These are phyloP conservation scores for Junco hyemalis DNA, from an alignment of 2,113 vertebrate genomes.

Conservation along the genomic window DNA sequence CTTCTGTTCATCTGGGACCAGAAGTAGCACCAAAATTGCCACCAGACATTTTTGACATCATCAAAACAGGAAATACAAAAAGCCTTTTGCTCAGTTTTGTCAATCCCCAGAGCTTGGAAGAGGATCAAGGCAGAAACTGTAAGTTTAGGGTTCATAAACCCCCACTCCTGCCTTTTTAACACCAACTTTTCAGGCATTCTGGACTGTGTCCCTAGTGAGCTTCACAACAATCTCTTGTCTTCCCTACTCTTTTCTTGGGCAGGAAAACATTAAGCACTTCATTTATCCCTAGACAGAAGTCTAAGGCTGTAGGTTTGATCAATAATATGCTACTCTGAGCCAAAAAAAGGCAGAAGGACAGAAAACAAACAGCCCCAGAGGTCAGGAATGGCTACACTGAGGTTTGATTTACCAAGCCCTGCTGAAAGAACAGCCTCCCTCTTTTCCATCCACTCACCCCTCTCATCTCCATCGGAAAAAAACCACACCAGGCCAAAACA, in stretches of 20 bases:
- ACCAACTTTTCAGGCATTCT: neutral
- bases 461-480: constrained; percentile 38
- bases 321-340: neutral
- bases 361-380: constrained; percentile 3
- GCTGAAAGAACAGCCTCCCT: neutral
- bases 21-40: neutral
- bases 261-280: neutral
- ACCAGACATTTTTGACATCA: neutral
- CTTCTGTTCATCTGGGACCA: neutral
- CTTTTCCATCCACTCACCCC: neutral
- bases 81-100: neutral
- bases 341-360: neutral
- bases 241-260: neutral
- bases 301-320: neutral
- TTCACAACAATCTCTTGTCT: neutral
- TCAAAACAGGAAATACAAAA: neutral
- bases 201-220: neutral
- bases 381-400: neutral
- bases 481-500: constrained; percentile 13
- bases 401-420: neutral
- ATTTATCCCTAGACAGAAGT: neutral
- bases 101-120: neutral
- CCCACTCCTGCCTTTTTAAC: neutral
- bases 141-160: neutral
- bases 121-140: neutral